A percentile compares a stretch with the other conserved stretches of the same genome.
phyloP scores from a whole-genome alignment of 2,113 vertebrate genomes.

The Apodemus speciosus region DNA sequence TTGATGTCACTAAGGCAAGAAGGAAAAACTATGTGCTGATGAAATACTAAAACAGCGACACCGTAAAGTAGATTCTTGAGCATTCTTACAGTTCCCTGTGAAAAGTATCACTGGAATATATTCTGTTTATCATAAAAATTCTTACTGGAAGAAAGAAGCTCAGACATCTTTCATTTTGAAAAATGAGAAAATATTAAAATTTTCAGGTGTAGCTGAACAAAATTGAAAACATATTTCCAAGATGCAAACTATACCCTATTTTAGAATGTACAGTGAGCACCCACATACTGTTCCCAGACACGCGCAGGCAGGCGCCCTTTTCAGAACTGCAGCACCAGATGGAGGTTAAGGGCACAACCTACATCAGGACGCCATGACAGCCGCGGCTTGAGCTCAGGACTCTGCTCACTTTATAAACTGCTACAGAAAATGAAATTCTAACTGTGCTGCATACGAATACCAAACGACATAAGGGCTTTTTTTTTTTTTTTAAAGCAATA shows the following conservation, averaged over 20 bases:
- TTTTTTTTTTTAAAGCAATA: no score
- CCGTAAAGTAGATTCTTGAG: neutral
- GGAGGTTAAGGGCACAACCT: neutral
- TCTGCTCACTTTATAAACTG: neutral
- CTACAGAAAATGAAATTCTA: neutral
- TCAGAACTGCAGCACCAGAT: neutral
- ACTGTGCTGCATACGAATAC: neutral
- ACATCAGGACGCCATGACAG: neutral
- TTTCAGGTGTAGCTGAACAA: neutral
- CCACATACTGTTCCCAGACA: neutral
- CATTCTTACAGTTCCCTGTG: neutral
- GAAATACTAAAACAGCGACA: neutral
- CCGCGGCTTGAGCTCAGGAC: neutral
- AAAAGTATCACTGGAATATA: constrained; percentile 36
- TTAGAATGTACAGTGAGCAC: constrained; percentile 39
- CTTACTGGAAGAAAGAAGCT: neutral
- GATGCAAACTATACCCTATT: constrained; percentile 28
- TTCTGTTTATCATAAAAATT: constrained; percentile 49
- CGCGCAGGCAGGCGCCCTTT: neutral
- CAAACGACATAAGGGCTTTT: no score
- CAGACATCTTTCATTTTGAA: constrained; percentile 9
- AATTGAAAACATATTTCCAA: constrained; percentile 2
- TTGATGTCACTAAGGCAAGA: neutral
- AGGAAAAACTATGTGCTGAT: neutral
- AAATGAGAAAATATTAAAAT: constrained; percentile 33